These are phyloP conservation scores for Aviceda subcristata DNA, from an alignment of 2,113 vertebrate genomes.

Conservation along the genomic window DNA sequence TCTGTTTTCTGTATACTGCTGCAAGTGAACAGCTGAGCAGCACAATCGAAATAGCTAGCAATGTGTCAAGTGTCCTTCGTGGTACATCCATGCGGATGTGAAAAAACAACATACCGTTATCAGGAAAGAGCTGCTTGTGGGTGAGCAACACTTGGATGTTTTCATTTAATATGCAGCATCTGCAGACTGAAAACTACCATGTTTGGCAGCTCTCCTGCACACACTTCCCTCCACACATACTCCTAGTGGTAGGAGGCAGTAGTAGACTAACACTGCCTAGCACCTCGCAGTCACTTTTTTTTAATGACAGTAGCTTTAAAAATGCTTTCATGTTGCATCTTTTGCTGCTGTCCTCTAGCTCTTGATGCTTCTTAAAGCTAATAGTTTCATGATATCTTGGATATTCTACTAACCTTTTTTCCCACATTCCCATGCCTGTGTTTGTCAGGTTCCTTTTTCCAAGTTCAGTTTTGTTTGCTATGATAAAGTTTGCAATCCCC, in stretches of 20 bases:
- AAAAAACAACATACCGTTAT: not conserved
- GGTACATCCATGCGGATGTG: accelerated
- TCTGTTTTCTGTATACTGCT: not conserved
- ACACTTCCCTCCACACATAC: not conserved
- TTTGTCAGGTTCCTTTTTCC: not conserved
- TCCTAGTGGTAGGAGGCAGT: not conserved
- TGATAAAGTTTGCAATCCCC: not conserved
- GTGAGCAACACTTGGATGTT: not conserved
- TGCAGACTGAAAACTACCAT: not conserved
- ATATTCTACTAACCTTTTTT: not conserved
- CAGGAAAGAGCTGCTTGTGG: not conserved
- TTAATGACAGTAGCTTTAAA: not conserved
- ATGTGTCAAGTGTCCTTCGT: not conserved
- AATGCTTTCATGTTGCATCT: not conserved
- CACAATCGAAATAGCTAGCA: not conserved
- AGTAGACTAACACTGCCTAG: not conserved
- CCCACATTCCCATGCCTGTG: accelerated
- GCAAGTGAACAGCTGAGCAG: not conserved
- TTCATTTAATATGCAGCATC: not conserved
- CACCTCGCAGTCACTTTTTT: not conserved
- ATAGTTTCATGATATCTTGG: not conserved
- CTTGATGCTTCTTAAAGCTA: not conserved
- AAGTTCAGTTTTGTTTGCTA: not conserved
- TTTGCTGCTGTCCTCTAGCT: not conserved
- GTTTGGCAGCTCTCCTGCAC: not conserved